These are phyloP conservation scores for Herpailurus yagouaroundi DNA, from an alignment of 2,113 vertebrate genomes.

Conservation along the genomic window DNA sequence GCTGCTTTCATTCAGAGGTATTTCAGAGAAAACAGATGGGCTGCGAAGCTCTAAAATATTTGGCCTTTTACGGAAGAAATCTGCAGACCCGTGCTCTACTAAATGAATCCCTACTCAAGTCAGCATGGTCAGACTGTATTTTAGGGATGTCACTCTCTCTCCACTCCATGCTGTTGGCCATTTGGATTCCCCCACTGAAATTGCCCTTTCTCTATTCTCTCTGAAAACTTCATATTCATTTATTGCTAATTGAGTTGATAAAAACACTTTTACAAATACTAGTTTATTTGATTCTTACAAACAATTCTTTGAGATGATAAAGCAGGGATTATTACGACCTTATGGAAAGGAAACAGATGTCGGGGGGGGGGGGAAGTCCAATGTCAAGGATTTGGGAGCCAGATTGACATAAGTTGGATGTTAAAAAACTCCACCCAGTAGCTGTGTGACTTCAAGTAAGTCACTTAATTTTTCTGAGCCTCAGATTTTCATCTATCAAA, in stretches of 20 bases:
- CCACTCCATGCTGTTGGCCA: neutral
- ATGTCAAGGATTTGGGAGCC: neutral
- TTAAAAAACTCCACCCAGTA: neutral
- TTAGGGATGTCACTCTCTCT: neutral
- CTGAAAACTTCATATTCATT: neutral
- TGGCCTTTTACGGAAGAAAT: neutral
- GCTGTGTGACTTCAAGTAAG: neutral
- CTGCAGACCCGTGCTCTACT: neutral
- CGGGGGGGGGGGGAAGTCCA: neutral
- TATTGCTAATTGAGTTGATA: neutral
- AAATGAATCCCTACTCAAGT: neutral
- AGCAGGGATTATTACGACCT: neutral
- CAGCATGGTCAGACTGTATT: neutral
- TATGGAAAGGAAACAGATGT: neutral
- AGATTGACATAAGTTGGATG: neutral
- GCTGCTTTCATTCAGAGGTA: neutral
- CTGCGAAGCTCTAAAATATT: neutral
- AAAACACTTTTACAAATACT: neutral
- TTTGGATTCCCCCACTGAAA: neutral
- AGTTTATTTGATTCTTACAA: neutral
- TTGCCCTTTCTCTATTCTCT: neutral
- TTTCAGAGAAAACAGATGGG: slow-evolving; percentile 9
- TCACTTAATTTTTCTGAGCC: neutral
- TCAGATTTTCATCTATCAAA: neutral
- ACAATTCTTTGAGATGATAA: slow-evolving; percentile 1